Conservation (phyloP, 2,888 invertebrate species). For the Synanthedon andrenaeformis region DNA sequence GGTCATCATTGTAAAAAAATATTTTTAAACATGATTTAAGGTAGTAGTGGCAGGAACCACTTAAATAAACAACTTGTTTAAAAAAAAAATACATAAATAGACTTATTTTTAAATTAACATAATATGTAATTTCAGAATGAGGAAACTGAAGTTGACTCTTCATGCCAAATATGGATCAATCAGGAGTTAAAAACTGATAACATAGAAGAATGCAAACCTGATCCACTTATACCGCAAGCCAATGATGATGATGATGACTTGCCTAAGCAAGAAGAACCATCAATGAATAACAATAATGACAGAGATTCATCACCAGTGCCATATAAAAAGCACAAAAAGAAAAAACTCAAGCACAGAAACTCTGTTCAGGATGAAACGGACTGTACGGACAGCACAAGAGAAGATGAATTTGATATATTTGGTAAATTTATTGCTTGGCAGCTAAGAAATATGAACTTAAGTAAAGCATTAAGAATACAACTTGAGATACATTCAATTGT, state of each 20-base stretch:
- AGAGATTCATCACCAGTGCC: slow-evolving; percentile 10
- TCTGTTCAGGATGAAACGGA: slow-evolving; percentile 15
- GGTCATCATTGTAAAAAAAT: too few species aligned
- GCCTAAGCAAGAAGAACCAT: slow-evolving; percentile 14
- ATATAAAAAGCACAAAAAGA: slow-evolving; percentile 34
- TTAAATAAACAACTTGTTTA: too few species aligned
- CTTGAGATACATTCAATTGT: slow-evolving; percentile 40
- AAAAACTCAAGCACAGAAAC: slow-evolving; percentile 27
- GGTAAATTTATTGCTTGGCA: slow-evolving; percentile 47
- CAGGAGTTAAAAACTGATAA: slow-evolving; percentile 24
- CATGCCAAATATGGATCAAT: slow-evolving; percentile 40
- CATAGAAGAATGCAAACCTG: slow-evolving; percentile 28
- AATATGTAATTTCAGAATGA: slow-evolving; percentile 20
- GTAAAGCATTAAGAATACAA: slow-evolving; percentile 36
- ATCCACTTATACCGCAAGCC: slow-evolving; percentile 33
- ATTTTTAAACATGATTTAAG: too few species aligned
- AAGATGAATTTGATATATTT: slow-evolving; percentile 52
- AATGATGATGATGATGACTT: slow-evolving; percentile 37
- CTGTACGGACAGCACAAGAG: slow-evolving; percentile 10
- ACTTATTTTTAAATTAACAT: slow-evolving; percentile 1
- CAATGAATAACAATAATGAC: slow-evolving; percentile 21
- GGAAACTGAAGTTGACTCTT: slow-evolving; percentile 37
- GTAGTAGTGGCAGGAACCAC: too few species aligned
- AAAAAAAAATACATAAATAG: too few species aligned
- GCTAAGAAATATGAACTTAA: slow-evolving; percentile 33